phyloP scores from a whole-genome alignment of 2,888 invertebrate species.

The Miltochrista miniata region DNA sequence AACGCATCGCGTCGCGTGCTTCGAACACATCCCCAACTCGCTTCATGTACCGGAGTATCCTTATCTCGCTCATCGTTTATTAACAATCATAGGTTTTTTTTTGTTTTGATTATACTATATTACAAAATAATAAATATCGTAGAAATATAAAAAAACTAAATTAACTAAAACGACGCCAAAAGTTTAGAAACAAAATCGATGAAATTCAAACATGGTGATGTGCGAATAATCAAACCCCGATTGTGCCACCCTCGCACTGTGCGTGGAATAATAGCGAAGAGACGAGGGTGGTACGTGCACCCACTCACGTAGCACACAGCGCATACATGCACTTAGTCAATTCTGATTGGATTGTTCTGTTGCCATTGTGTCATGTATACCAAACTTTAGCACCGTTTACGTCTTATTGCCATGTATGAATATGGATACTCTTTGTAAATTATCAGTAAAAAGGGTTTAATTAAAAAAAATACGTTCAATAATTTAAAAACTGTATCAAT shows the following conservation, averaged over 20 bases:
- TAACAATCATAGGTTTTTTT: conserved; percentile 8
- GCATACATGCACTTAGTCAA: conserved; percentile 48
- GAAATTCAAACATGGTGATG: conserved; percentile 77
- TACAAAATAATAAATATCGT: background rate
- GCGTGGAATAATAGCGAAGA: conserved; percentile 70
- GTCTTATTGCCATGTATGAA: background rate
- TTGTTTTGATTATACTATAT: background rate
- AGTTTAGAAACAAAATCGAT: conserved; percentile 64
- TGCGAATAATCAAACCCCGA: conserved; percentile 76
- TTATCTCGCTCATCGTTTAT: conserved; percentile 20
- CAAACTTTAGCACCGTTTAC: background rate
- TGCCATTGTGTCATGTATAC: conserved; percentile 9
- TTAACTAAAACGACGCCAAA: conserved; percentile 24
- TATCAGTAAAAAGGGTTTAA: too few species aligned
- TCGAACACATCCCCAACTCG: conserved; percentile 10
- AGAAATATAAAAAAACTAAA: conserved; percentile 2
- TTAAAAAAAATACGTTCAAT: too few species aligned
- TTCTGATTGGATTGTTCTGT: conserved; percentile 48
- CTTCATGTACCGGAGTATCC: conserved; percentile 20
- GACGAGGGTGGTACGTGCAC: conserved; percentile 55
- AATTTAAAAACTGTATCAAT: background rate
- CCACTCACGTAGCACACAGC: conserved; percentile 60
- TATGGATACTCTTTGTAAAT: too few species aligned
- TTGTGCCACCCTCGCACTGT: conserved; percentile 60
- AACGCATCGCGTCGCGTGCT: conserved; percentile 39